phyloP scores from a whole-genome alignment of 2,888 invertebrate genomes.

The Eueremaeus valkanovi region DNA sequence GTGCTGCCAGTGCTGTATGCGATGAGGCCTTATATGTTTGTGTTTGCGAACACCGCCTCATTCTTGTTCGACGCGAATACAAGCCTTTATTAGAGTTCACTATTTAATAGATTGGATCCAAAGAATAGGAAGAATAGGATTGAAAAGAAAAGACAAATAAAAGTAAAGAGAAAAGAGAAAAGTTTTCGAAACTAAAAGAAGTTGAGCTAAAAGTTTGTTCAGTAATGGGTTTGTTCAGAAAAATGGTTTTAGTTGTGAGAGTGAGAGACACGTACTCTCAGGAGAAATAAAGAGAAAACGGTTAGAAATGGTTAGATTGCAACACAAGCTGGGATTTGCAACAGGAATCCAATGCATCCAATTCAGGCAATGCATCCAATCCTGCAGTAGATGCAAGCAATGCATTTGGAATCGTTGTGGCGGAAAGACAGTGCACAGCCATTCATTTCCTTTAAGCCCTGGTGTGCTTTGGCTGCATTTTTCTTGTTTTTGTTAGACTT shows the following conservation, averaged over 20 bases:
- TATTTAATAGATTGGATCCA: not conserved
- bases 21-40: slow-evolving; percentile 23
- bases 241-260: slow-evolving; percentile 60
- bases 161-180: not conserved
- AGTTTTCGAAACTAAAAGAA: slow-evolving; percentile 1
- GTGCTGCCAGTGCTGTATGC: not conserved
- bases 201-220: not conserved
- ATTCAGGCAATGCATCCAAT: slow-evolving; percentile 4
- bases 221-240: slow-evolving; percentile 61
- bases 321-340: slow-evolving; percentile 31
- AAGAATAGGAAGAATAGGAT: not conserved
- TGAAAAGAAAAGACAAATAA: not conserved
- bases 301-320: slow-evolving; percentile 36
- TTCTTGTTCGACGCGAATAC: not conserved
- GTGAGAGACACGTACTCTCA: slow-evolving; percentile 55
- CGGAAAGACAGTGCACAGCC: slow-evolving; percentile 24
- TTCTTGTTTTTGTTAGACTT: not conserved
- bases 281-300: slow-evolving; percentile 41
- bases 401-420: slow-evolving; percentile 7
- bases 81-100: not conserved
- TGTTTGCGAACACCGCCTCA: slow-evolving; percentile 10
- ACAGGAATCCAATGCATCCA: slow-evolving; percentile 13
- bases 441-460: slow-evolving; percentile 39
- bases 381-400: slow-evolving; percentile 14
- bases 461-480: slow-evolving; percentile 24